Evolutionary conservation across 2,888 invertebrate genomes (phyloP).

Genomic region (Drosophila recens): DNA sequence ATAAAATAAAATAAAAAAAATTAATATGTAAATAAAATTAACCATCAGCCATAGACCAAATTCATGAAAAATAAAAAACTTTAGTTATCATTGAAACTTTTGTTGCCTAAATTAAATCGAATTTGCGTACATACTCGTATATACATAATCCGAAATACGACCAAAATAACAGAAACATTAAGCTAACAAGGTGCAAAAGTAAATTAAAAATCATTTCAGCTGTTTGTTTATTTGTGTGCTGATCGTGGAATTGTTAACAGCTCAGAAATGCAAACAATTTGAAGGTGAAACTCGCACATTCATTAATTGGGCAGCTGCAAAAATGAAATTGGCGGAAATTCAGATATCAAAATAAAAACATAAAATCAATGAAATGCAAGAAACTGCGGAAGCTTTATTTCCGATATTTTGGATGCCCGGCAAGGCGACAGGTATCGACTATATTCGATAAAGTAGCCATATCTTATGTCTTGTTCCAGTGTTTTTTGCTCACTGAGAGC

Average conservation of each 20-base stretch:
- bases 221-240: constrained; percentile 65
- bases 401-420: background rate
- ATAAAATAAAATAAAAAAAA: no score
- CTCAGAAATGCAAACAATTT: constrained; percentile 37
- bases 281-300: constrained; percentile 7
- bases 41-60: no score
- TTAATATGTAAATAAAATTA: no score
- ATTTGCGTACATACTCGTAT: background rate
- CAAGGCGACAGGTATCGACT: background rate
- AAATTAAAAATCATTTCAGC: constrained; percentile 52
- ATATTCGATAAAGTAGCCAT: background rate
- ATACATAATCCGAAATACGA: background rate
- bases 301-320: constrained; percentile 62
- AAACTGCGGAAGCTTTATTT: background rate
- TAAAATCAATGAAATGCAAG: background rate
- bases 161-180: background rate
- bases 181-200: constrained; percentile 43
- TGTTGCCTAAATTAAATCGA: background rate
- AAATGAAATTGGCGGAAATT: constrained; percentile 22
- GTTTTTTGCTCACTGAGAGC: no score
- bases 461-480: no score
- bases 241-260: constrained; percentile 60
- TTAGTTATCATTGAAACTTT: background rate
- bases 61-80: no score
- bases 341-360: background rate